Evolutionary conservation across 2,113 vertebrate genomes (phyloP).

Genomic region (Nicator chloris): DNA sequence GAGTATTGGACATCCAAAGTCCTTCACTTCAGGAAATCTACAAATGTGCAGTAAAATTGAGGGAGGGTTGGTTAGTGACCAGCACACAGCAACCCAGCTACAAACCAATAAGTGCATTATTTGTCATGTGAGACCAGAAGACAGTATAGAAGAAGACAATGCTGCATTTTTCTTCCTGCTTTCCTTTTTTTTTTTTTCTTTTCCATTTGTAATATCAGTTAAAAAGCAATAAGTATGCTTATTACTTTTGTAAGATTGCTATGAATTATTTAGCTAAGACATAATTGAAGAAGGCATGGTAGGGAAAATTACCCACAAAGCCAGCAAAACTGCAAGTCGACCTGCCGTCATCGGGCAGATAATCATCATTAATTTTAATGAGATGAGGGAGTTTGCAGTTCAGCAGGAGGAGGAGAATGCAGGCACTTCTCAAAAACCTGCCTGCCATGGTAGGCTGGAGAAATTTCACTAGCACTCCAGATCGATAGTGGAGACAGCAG

Average conservation of each 20-base stretch:
- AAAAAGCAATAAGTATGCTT: constrained; percentile 9
- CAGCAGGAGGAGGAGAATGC: neutral
- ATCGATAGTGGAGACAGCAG: constrained; percentile 62
- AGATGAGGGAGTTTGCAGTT: constrained; percentile 9
- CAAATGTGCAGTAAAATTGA: neutral
- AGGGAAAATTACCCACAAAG: constrained; percentile 32
- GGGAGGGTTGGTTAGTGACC: neutral
- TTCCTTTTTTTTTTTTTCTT: neutral
- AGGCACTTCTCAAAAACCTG: constrained; percentile 12
- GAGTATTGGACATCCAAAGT: neutral
- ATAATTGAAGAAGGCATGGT: constrained; percentile 16
- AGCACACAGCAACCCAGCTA: neutral
- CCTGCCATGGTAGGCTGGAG: neutral
- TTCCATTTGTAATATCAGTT: neutral
- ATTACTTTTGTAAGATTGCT: constrained; percentile 26
- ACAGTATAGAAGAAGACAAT: neutral
- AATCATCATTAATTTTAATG: constrained; percentile 65
- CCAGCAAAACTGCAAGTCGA: constrained; percentile 35
- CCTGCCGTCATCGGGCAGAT: neutral
- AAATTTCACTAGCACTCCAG: constrained; percentile 54
- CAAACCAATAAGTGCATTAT: neutral
- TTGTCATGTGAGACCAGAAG: neutral
- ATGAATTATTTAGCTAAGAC: constrained; percentile 61
- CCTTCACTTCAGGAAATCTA: neutral
- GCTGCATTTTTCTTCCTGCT: neutral